These are phyloP conservation scores for Lucifuga dentata DNA, from an alignment of 2,113 vertebrate genomes.

Conservation along the genomic window DNA sequence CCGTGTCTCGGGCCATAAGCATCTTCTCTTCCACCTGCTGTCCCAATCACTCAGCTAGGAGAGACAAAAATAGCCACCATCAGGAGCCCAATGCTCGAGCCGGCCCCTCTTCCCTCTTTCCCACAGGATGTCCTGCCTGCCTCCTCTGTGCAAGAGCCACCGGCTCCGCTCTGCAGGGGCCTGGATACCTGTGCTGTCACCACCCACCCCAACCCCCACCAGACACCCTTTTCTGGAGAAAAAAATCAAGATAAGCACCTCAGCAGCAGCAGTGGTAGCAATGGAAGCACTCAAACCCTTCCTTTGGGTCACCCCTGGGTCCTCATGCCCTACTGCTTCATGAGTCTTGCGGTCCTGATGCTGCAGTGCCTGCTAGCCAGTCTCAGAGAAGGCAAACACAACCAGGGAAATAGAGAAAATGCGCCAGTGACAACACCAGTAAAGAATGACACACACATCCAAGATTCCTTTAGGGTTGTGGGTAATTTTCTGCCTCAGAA, in stretches of 20 bases:
- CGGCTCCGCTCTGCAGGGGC: slow-evolving; percentile 75
- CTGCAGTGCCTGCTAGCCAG: slow-evolving; percentile 85
- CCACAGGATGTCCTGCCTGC: slow-evolving; percentile 81
- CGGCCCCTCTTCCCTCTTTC: slow-evolving; percentile 72
- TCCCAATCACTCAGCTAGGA: slow-evolving; percentile 88
- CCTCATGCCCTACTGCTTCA: slow-evolving; percentile 83
- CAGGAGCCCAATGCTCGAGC: slow-evolving; percentile 76
- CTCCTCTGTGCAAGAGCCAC: slow-evolving; percentile 68
- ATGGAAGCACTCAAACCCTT: slow-evolving; percentile 79
- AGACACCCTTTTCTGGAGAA: slow-evolving; percentile 74
- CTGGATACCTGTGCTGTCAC: slow-evolving; percentile 78
- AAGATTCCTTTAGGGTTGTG: slow-evolving; percentile 44
- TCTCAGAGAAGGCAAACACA: slow-evolving; percentile 75
- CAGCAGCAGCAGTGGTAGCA: slow-evolving; percentile 81
- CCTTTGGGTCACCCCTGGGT: slow-evolving; percentile 79
- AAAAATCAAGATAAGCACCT: slow-evolving; percentile 83
- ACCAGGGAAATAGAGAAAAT: slow-evolving; percentile 70
- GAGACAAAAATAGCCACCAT: slow-evolving; percentile 82
- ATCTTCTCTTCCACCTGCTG: slow-evolving; percentile 88
- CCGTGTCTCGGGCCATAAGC: slow-evolving; percentile 93
- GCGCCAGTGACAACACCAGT: slow-evolving; percentile 71
- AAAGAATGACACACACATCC: slow-evolving; percentile 69
- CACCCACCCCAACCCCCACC: slow-evolving; percentile 74
- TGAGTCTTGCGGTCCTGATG: slow-evolving; percentile 83
- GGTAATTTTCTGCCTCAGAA: slow-evolving; percentile 45